Conservation (phyloP, 2,113 vertebrate species). For the Elephas maximus region DNA sequence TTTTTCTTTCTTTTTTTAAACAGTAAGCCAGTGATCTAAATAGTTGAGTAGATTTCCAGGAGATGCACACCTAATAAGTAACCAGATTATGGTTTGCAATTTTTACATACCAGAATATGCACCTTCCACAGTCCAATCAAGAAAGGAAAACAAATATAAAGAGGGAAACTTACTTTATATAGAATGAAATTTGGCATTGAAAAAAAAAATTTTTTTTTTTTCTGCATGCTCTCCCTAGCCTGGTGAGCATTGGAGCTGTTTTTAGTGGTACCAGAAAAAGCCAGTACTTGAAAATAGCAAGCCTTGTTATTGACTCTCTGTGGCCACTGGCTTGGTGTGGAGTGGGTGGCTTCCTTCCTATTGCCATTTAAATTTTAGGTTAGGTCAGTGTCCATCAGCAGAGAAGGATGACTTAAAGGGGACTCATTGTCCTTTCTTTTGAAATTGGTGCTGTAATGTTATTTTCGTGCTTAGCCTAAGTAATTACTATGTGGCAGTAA, state of each 20-base stretch:
- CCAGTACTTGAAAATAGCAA: constrained; percentile 88
- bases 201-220: constrained; percentile 28
- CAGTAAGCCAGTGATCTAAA: background rate
- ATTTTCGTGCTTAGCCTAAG: constrained; percentile 71
- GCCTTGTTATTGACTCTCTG: constrained; percentile 86
- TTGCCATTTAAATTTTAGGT: constrained; percentile 85
- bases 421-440: constrained; percentile 74
- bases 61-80: background rate
- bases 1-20: background rate
- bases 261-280: constrained; percentile 87
- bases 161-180: background rate
- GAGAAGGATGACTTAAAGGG: constrained; percentile 73
- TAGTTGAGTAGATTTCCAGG: background rate
- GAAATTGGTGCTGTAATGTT: constrained; percentile 46
- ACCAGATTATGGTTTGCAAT: background rate
- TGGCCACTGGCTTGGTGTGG: constrained; percentile 85
- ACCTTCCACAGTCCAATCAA: background rate
- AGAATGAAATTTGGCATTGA: constrained; percentile 8
- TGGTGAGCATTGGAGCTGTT: constrained; percentile 85
- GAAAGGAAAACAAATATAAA: background rate
- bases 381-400: constrained; percentile 76
- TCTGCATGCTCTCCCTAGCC: constrained; percentile 82
- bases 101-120: background rate
- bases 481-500: constrained; percentile 68
- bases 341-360: constrained; percentile 88